Conservation (phyloP, 2,113 vertebrate genomes). For the Indicator indicator region DNA sequence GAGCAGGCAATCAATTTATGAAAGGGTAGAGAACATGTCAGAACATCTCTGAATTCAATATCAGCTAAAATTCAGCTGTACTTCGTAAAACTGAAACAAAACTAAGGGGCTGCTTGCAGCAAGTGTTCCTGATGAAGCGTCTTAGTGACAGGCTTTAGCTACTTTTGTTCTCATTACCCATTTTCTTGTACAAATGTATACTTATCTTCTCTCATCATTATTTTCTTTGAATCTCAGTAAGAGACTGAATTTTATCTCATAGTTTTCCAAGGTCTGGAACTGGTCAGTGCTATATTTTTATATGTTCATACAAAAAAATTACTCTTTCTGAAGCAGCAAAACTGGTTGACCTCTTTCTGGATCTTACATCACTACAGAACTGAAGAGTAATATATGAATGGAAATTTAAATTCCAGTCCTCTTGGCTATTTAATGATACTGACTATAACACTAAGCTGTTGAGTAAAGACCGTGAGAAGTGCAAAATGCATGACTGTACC, state of each 20-base stretch:
- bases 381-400: neutral
- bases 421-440: neutral
- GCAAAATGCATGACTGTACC: neutral
- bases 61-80: neutral
- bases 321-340: neutral
- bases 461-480: neutral
- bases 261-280: neutral
- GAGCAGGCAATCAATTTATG: neutral
- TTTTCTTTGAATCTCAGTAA: neutral
- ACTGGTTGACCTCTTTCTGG: neutral
- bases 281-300: neutral
- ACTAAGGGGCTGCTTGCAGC: neutral
- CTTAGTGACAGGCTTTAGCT: neutral
- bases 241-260: neutral
- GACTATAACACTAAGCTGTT: neutral
- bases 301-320: neutral
- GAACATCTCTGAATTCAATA: neutral
- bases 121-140: neutral
- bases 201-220: neutral
- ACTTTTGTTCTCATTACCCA: neutral
- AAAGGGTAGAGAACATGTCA: neutral
- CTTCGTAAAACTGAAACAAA: neutral
- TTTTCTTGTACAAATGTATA: neutral
- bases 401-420: neutral
- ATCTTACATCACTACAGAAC: neutral